Evolutionary conservation across 2,113 vertebrate genomes (phyloP), one percentile per base, ranked within the genome.

Genomic region (Heterotis niloticus): DNA sequence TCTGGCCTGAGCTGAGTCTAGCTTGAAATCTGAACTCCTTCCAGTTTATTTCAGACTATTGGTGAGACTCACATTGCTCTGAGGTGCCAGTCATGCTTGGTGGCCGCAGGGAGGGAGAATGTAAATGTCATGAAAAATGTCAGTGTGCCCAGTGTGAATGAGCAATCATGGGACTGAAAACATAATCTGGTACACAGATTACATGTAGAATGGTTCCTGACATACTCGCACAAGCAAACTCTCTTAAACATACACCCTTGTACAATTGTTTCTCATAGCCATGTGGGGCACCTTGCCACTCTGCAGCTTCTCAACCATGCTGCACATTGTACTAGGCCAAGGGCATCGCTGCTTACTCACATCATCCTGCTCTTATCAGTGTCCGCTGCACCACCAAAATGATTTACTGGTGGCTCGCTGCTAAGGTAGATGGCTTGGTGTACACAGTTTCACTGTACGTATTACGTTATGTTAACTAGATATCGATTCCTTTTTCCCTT

Each of bases 71-170:
- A 20, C 28, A 0, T 68, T 17, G 14, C 65, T 54, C 51, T 7
- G 54, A 29, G 23, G 56, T 60, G 65, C 34, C 26, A 69, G 24
- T 69, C 52, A 34, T 69, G 65, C 10, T 52, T 17, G 26, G 23
- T 16, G 18, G 65, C 52, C 24, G 17, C 23, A 66, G 76, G 76
- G 76, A 69, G n/a, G 5, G 16, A 24, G 44, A 23, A 29, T n/a
- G 65, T 10, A 69, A 78, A 78, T 77, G 76, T 77, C 76, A 77
- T 10, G 64, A 28, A 51, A 78, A 78, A 69, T 78, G 76, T 78
- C 76, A 78, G 76, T 13, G 4, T 16, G 13, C 0, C 20, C 5
- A 10, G 34, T 4, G n/a, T 7, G 26, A 10, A 18, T 17, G 54
- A 54, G 54, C 18, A 54, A 44, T 29, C 64, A 52, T 18, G 12